phyloP scores from a whole-genome alignment of 1,140 invertebrate genomes.

The Chrysopa pallens region DNA sequence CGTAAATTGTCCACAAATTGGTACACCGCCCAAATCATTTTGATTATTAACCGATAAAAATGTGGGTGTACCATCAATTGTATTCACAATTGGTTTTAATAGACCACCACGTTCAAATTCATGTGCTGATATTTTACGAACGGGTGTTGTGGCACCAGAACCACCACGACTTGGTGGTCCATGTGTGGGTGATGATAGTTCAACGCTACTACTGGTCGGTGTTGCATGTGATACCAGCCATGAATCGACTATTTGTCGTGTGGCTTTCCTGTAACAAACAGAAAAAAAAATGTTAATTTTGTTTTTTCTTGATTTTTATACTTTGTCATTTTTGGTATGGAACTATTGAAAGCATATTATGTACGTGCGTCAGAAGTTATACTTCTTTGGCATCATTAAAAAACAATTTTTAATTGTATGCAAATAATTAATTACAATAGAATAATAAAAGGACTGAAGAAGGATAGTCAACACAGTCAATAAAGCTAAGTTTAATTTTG shows the following conservation, averaged over 20 bases:
- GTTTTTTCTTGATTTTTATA: neutral
- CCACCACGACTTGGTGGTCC: slow-evolving; percentile 36
- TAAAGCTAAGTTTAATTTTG: too few species aligned
- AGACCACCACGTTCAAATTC: slow-evolving; percentile 86
- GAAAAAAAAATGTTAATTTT: slow-evolving; percentile 2
- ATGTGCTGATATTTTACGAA: slow-evolving; percentile 88
- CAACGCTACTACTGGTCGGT: slow-evolving; percentile 32
- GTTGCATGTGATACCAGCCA: slow-evolving; percentile 81
- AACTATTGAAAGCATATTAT: too few species aligned
- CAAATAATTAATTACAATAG: too few species aligned
- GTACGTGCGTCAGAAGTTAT: too few species aligned
- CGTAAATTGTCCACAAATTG: slow-evolving; percentile 22
- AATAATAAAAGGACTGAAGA: too few species aligned
- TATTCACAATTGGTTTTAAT: slow-evolving; percentile 78
- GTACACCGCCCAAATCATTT: slow-evolving; percentile 16
- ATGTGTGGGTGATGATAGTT: slow-evolving; percentile 41
- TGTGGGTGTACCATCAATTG: slow-evolving; percentile 77
- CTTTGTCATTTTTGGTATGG: too few species aligned
- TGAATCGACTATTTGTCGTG: slow-evolving; percentile 74
- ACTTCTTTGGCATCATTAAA: too few species aligned
- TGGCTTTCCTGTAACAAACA: slow-evolving; percentile 57
- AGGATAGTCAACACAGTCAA: too few species aligned
- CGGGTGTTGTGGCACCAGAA: slow-evolving; percentile 74
- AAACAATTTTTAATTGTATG: too few species aligned
- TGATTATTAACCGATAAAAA: slow-evolving; percentile 40